Percentiles rank a stretch among this genome's conserved stretches.
phyloP scores from a whole-genome alignment of 2,888 invertebrate species.

The Drosophila bunnanda region DNA sequence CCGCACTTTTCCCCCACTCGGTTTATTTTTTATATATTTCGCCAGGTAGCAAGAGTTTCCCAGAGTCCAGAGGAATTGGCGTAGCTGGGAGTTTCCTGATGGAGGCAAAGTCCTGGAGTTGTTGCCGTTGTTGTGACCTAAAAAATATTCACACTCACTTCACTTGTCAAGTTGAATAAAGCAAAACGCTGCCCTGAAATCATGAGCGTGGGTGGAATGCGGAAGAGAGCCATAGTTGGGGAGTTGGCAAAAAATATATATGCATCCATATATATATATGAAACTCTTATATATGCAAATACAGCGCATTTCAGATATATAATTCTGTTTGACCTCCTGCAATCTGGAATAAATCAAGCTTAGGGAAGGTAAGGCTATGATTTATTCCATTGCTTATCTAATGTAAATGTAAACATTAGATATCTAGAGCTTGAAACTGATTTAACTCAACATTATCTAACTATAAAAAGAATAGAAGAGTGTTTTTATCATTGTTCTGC shows the following conservation, averaged over 20 bases:
- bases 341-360: slow-evolving; percentile 15
- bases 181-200: slow-evolving; percentile 37
- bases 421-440: neutral
- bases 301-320: slow-evolving; percentile 18
- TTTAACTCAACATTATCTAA: neutral
- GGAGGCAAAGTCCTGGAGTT: slow-evolving; percentile 22
- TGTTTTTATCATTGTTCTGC: neutral
- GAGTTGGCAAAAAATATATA: slow-evolving; percentile 22
- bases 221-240: slow-evolving; percentile 17
- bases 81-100: slow-evolving; percentile 18
- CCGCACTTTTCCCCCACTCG: slow-evolving; percentile 11
- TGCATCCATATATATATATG: slow-evolving; percentile 18
- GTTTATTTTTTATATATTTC: slow-evolving; percentile 43
- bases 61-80: slow-evolving; percentile 58
- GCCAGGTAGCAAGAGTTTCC: slow-evolving; percentile 50
- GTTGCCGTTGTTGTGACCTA: slow-evolving; percentile 72
- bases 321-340: neutral
- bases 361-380: neutral
- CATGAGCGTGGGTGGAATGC: slow-evolving; percentile 13
- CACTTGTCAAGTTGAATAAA: slow-evolving; percentile 77
- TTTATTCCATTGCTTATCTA: slow-evolving; percentile 4
- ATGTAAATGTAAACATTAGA: neutral
- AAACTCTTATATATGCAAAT: slow-evolving; percentile 29
- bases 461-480: neutral
- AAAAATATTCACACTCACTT: slow-evolving; percentile 79